A percentile compares a stretch with the other conserved stretches of the same genome.
phyloP scores from a whole-genome alignment of 2,113 vertebrate species.

The Catharus fuscescens region DNA sequence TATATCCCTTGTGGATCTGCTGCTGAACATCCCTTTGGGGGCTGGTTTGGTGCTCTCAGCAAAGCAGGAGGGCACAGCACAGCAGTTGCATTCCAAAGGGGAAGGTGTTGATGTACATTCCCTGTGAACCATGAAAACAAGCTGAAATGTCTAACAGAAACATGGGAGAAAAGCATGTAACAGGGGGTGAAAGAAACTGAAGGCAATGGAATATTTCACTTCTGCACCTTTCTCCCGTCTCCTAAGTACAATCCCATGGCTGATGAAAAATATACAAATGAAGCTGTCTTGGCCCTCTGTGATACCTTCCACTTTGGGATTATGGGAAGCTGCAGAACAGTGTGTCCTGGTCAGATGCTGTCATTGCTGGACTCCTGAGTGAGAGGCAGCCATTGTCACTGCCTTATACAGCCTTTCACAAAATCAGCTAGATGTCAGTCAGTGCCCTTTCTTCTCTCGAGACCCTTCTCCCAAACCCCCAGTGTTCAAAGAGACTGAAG shows the following conservation, averaged over 20 bases:
- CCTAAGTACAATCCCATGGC: background rate
- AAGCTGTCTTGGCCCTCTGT: background rate
- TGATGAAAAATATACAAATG: background rate
- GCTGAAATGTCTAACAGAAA: background rate
- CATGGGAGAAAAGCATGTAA: accelerated
- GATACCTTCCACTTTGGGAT: too few relatives aligned
- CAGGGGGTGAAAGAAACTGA: accelerated
- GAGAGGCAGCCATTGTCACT: accelerated
- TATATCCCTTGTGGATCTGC: background rate
- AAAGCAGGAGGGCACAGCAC: background rate
- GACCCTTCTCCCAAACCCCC: background rate
- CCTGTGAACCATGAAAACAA: accelerated
- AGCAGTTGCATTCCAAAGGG: accelerated
- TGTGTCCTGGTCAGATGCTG: accelerated
- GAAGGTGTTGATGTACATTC: accelerated
- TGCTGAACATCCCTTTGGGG: background rate
- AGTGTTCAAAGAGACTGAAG: background rate
- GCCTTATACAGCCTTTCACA: background rate
- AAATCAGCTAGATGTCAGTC: background rate
- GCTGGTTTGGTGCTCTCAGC: background rate
- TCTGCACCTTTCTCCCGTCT: background rate
- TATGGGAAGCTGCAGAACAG: background rate
- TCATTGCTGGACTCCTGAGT: accelerated
- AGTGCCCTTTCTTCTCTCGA: background rate
- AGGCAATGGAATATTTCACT: background rate